A percentile compares a stretch with the other conserved stretches of the same genome.
Evolutionary conservation across 1,140 invertebrate genomes (phyloP).

Genomic region (Alviniconcha marisindica): DNA sequence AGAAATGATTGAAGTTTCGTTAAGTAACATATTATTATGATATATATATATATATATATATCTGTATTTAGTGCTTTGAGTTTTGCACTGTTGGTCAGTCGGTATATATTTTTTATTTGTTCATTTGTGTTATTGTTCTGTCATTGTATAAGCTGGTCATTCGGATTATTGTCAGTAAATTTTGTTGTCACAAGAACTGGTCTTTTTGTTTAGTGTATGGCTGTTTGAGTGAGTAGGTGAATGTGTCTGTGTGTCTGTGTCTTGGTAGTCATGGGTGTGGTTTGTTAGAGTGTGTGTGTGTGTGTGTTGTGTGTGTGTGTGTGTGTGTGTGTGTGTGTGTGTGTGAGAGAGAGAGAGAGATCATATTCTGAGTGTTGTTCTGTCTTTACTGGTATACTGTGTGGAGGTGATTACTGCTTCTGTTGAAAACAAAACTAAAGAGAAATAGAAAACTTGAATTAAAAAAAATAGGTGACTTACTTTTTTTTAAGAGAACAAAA

Average conservation of each 20-base stretch:
- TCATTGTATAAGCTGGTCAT: constrained; percentile 40
- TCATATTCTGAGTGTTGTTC: too few relatives aligned
- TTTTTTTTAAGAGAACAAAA: neutral
- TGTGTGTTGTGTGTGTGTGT: constrained; percentile 26
- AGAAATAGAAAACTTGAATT: neutral
- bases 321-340: neutral
- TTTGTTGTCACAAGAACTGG: constrained; percentile 34
- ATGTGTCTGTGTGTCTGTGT: neutral
- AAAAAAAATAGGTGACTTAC: neutral
- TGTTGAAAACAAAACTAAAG: neutral
- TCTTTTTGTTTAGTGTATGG: neutral
- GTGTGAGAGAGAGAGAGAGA: neutral
- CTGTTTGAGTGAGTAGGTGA: neutral
- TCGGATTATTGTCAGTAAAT: constrained; percentile 30
- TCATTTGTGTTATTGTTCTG: constrained; percentile 34
- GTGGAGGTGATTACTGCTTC: too few relatives aligned
- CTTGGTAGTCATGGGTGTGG: neutral
- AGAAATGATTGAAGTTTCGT: neutral
- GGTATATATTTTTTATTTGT: constrained; percentile 5
- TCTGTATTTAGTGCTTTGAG: constrained; percentile 33
- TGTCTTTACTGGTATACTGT: too few relatives aligned
- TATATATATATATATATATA: too few relatives aligned
- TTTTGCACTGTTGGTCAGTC: constrained; percentile 32
- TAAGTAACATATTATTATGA: neutral
- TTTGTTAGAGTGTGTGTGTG: constrained; percentile 19